Conservation (phyloP, 2,797 vertebrate species). For the Chromobotia macracanthus region DNA sequence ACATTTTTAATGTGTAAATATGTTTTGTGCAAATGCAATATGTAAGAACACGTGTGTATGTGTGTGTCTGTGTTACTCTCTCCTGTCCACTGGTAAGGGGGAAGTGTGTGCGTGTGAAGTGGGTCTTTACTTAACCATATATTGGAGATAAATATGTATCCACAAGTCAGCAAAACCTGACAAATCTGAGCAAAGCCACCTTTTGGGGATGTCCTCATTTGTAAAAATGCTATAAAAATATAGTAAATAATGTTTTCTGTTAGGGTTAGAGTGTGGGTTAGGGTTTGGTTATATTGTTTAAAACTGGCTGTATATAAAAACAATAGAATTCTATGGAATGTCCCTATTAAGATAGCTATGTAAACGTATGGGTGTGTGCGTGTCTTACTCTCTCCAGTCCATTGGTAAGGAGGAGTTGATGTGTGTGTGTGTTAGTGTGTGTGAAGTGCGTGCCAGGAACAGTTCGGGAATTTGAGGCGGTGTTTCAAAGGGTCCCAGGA, state of each 20-base stretch:
- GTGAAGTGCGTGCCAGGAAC: constrained; percentile 47
- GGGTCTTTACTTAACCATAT: not conserved
- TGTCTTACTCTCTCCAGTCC: constrained; percentile 31
- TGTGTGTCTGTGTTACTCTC: constrained; percentile 24
- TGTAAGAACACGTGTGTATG: constrained; percentile 17
- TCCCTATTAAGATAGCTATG: no score
- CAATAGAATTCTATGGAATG: no score
- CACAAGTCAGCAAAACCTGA: no score
- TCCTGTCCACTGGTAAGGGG: constrained; percentile 28
- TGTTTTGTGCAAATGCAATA: constrained; percentile 20
- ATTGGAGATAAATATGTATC: no score
- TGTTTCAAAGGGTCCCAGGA: constrained; percentile 60
- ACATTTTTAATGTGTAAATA: constrained; percentile 38
- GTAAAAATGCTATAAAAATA: no score
- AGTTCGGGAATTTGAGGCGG: constrained; percentile 57
- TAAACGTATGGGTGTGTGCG: constrained; percentile 11
- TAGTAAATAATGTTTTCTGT: no score
- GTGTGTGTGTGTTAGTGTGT: not conserved
- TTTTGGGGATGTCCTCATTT: no score
- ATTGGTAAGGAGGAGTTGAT: constrained; percentile 21
- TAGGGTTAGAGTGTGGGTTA: no score
- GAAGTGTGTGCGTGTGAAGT: constrained; percentile 21
- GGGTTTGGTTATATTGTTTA: no score
- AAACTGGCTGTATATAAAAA: no score
- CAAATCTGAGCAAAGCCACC: no score